Evolutionary conservation across 37 sponge, comb jelly and placozoan genomes (phyloP).

Genomic region (Beroe ovata): DNA sequence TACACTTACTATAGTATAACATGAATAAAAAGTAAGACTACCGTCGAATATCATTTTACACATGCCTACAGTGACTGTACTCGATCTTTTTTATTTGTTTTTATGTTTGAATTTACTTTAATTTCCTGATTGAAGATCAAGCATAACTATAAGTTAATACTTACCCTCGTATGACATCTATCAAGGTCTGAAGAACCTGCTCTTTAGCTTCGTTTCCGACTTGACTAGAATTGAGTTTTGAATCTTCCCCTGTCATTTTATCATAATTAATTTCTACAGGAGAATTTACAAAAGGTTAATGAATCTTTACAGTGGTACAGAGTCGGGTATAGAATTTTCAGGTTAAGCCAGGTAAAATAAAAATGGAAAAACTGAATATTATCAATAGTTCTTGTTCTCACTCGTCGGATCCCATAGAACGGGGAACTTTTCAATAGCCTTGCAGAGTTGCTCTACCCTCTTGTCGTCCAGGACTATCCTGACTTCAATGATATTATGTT

Average conservation of each 20-base stretch:
- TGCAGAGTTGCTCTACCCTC: conserved; percentile 30
- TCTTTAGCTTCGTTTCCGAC: neutral
- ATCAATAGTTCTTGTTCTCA: neutral
- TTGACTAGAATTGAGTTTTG: conserved; percentile 10
- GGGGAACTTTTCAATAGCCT: neutral
- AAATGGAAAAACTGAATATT: conserved; percentile 2
- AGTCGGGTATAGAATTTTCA: conserved; percentile 11
- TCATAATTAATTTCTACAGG: conserved; percentile 3
- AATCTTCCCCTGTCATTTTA: conserved; percentile 6
- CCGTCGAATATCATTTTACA: conserved; percentile 5
- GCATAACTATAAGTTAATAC: conserved; percentile 31
- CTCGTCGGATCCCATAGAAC: conserved; percentile 15
- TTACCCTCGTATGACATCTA: neutral
- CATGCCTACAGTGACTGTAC: neutral
- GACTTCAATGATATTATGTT: conserved; percentile 25
- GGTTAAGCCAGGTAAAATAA: conserved; percentile 4
- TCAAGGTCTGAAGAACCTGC: neutral
- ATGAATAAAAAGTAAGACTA: conserved; percentile 3
- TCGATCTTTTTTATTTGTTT: conserved; percentile 3
- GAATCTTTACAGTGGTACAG: conserved; percentile 3
- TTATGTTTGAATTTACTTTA: neutral
- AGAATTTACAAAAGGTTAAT: neutral
- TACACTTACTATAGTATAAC: neutral
- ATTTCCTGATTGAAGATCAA: conserved; percentile 4
- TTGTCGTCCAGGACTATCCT: neutral